These are phyloP conservation scores for Drosophila pseudoobscura DNA, from an alignment of 1,140 invertebrate species.

Conservation along the genomic window DNA sequence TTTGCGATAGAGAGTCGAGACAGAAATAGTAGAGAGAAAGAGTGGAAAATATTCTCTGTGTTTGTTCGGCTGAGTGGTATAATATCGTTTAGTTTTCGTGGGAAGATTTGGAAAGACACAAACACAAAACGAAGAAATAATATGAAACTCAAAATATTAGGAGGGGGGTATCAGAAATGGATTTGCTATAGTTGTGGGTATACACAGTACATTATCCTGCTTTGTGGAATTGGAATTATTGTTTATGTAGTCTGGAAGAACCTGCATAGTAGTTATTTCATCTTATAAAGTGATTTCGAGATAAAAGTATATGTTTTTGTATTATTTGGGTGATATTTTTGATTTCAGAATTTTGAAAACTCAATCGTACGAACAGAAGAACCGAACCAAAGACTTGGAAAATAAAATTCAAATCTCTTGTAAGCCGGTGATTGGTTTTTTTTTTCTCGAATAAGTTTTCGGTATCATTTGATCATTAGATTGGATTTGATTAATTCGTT, in stretches of 20 bases:
- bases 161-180: constrained; percentile 22
- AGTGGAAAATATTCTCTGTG: constrained; percentile 71
- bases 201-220: constrained; percentile 57
- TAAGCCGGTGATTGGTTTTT: constrained; percentile 50
- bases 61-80: constrained; percentile 45
- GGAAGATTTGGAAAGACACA: constrained; percentile 31
- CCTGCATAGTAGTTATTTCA: constrained; percentile 59
- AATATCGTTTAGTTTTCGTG: constrained; percentile 21
- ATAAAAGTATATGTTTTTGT: constrained; percentile 48
- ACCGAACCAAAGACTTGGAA: constrained; percentile 30
- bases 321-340: constrained; percentile 53
- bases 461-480: constrained; percentile 27
- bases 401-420: constrained; percentile 15
- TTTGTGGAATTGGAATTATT: constrained; percentile 48
- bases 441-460: no score
- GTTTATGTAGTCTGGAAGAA: constrained; percentile 71
- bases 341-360: constrained; percentile 18
- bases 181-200: constrained; percentile 17
- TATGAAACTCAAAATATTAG: constrained; percentile 25
- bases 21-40: constrained; percentile 56
- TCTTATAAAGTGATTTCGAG: constrained; percentile 64
- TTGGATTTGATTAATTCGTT: constrained; percentile 38
- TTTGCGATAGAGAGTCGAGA: constrained; percentile 74
- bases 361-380: constrained; percentile 33
- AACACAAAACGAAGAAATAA: constrained; percentile 11